Conservation (phyloP, 1,140 invertebrate genomes). For the Pectinophora gossypiella region DNA sequence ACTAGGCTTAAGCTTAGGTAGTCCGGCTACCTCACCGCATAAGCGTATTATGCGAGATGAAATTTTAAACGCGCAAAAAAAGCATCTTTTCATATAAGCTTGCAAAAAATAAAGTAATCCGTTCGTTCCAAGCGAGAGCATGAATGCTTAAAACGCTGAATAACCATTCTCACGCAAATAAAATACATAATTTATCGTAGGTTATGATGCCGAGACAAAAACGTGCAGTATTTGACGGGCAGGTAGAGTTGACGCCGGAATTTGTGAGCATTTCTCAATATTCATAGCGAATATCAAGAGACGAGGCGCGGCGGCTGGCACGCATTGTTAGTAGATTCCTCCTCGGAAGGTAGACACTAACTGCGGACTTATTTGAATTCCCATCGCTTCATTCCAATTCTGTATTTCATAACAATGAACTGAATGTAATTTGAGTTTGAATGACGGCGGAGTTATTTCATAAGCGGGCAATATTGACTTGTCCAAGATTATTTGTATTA, state of each 20-base stretch:
- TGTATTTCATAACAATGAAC: slow-evolving; percentile 39
- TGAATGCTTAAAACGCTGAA: too few relatives aligned
- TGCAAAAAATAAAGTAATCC: too few relatives aligned
- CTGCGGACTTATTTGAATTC: slow-evolving; percentile 54
- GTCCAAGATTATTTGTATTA: background rate
- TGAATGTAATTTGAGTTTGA: slow-evolving; percentile 33
- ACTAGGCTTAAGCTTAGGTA: too few relatives aligned
- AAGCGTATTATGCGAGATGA: too few relatives aligned
- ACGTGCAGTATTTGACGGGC: slow-evolving; percentile 18
- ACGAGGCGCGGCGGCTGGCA: slow-evolving; percentile 23
- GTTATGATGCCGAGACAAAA: slow-evolving; percentile 8
- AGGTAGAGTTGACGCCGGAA: slow-evolving; percentile 27
- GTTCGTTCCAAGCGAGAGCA: too few relatives aligned
- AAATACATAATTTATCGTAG: slow-evolving; percentile 5
- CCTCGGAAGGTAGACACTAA: slow-evolving; percentile 37
- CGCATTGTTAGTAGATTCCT: slow-evolving; percentile 53
- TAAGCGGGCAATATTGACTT: slow-evolving; percentile 12
- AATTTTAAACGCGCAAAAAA: too few relatives aligned
- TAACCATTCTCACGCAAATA: too few relatives aligned
- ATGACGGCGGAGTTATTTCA: slow-evolving; percentile 26
- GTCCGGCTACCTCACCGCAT: too few relatives aligned
- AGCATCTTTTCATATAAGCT: too few relatives aligned
- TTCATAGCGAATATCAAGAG: slow-evolving; percentile 45
- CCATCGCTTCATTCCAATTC: slow-evolving; percentile 33
- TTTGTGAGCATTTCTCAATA: slow-evolving; percentile 59